phyloP scores from a whole-genome alignment of 2,113 vertebrate genomes.

The Bubo blakistoni region DNA sequence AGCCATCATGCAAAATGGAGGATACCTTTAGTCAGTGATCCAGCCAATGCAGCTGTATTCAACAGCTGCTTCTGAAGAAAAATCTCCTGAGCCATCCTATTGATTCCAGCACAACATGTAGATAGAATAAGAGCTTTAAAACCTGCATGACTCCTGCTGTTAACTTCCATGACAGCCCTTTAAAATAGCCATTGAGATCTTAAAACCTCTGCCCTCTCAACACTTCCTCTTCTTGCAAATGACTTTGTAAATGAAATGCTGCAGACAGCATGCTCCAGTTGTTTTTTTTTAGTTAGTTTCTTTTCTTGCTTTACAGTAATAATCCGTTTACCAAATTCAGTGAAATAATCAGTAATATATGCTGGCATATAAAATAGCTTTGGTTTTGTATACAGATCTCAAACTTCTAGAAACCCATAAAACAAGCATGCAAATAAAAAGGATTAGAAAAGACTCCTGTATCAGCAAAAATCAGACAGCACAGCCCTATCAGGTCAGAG shows the following conservation, averaged over 20 bases:
- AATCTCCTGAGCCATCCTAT: background rate
- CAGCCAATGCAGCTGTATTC: background rate
- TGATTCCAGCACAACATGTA: fast-evolving
- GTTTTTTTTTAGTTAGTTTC: background rate
- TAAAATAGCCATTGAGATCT: background rate
- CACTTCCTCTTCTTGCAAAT: background rate
- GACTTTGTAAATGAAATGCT: background rate
- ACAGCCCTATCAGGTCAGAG: background rate
- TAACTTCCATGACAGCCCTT: background rate
- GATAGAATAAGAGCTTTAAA: background rate
- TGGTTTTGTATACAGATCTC: background rate
- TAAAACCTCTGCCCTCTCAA: background rate
- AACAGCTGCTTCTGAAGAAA: background rate
- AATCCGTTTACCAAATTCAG: background rate
- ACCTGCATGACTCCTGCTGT: background rate
- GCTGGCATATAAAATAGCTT: background rate
- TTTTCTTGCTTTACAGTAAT: background rate
- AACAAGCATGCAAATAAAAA: background rate
- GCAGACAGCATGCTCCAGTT: background rate
- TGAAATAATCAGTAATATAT: background rate
- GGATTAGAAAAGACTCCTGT: background rate
- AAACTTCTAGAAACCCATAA: background rate
- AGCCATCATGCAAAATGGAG: fast-evolving
- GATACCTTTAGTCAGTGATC: background rate
- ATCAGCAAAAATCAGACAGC: background rate